Conservation (phyloP, 92 coral and sea anemone genomes). For the Porites cylindrica region DNA sequence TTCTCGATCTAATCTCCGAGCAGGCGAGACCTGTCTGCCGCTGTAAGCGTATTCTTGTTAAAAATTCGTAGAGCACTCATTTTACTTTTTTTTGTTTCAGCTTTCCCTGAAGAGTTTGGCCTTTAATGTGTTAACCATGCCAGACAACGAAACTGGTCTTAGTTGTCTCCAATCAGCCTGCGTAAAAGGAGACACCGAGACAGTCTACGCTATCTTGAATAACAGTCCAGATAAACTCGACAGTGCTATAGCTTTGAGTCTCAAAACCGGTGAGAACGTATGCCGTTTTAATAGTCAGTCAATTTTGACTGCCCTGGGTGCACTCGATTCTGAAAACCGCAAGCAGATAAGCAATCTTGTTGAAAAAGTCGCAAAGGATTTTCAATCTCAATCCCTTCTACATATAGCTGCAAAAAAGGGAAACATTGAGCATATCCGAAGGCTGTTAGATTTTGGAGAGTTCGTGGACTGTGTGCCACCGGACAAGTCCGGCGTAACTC, state of each 20-base stretch:
- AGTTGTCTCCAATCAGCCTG: constrained; percentile 56
- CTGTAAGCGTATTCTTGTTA: too few species aligned
- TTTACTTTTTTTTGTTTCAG: not conserved
- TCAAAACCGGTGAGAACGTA: not conserved
- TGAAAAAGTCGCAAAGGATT: constrained; percentile 10
- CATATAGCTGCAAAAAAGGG: constrained; percentile 63
- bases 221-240: constrained; percentile 55
- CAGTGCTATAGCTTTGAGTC: constrained; percentile 48
- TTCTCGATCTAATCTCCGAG: too few species aligned
- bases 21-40: too few species aligned
- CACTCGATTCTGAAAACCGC: not conserved
- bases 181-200: constrained; percentile 53
- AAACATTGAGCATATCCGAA: constrained; percentile 45
- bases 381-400: constrained; percentile 34
- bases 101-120: constrained; percentile 11
- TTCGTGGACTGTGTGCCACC: constrained; percentile 29
- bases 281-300: not conserved
- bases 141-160: constrained; percentile 24
- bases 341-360: not conserved
- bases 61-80: too few species aligned
- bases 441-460: constrained; percentile 43
- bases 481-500: constrained; percentile 47
- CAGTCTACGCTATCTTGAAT: constrained; percentile 46
- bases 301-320: constrained; percentile 2
- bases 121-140: constrained; percentile 42